Conservation (phyloP, 2,888 invertebrate species). For the Ecdyonurus torrentis region DNA sequence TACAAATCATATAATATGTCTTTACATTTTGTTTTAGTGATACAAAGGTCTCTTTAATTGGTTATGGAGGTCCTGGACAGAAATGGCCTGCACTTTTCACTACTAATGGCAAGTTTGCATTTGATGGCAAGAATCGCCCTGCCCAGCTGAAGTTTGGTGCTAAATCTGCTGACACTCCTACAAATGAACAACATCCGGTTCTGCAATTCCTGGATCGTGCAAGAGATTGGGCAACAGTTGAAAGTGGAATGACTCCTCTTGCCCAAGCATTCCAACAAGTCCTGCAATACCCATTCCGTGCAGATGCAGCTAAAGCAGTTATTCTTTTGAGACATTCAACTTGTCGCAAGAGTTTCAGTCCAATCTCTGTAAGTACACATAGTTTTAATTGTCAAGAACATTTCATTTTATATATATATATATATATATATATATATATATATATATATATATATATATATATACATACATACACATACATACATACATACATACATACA, state of each 20-base stretch:
- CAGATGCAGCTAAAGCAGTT: constrained; percentile 55
- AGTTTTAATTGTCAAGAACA: too few species aligned
- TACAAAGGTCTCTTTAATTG: constrained; percentile 37
- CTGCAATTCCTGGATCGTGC: constrained; percentile 23
- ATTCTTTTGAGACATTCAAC: constrained; percentile 45
- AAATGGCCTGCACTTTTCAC: constrained; percentile 41
- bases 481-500: too few species aligned
- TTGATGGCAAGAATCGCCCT: constrained; percentile 32
- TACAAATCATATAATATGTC: neutral
- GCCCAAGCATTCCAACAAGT: constrained; percentile 44
- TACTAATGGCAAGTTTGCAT: constrained; percentile 31
- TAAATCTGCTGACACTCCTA: constrained; percentile 13
- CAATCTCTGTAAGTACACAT: constrained; percentile 32
- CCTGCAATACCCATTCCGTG: constrained; percentile 52
- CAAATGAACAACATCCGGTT: constrained; percentile 12
- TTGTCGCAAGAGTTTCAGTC: constrained; percentile 36
- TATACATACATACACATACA: too few species aligned
- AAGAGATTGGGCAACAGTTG: constrained; percentile 34
- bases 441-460: too few species aligned
- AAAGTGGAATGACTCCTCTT: constrained; percentile 18
- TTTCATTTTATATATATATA: too few species aligned
- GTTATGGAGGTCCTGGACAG: constrained; percentile 33
- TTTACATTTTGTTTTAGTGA: constrained; percentile 35
- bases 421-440: too few species aligned
- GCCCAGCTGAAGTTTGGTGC: constrained; percentile 19